Evolutionary conservation across 2,888 invertebrate genomes (phyloP), one percentile per base, ranked within the genome.

Genomic region (Helleia helle): DNA sequence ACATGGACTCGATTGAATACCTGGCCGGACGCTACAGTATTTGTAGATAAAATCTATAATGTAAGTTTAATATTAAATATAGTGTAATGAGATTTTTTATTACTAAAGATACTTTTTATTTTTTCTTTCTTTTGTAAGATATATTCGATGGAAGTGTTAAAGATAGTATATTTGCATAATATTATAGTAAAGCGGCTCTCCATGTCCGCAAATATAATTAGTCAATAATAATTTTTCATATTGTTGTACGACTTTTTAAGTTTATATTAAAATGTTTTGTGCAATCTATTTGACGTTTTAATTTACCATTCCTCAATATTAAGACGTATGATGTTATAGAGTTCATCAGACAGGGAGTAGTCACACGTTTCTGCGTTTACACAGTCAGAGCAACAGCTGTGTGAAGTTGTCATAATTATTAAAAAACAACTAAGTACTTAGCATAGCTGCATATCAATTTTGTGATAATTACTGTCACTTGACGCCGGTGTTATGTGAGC

Each of bases 261-360:
- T 91, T 91, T 91, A 90, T 91, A 91, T 91, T 91, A 91, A 91
- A 91, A 91, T 89, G 89, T 91, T 88, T 91, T 91, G 90, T 91
- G 91, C 90, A 90, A 90, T 90, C 87, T 84, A 80, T 63, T 71
- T 62, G 45, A 61, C 59, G 59, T 65, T 51, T 71, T 61, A 40
- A 41, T 61, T 65, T 50, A 12, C 8, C 14, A 7, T 15, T n/a
- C n/a, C n/a, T n/a, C n/a, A n/a, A n/a, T n/a, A n/a, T n/a, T n/a
- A n/a, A n/a, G n/a, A n/a, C n/a, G n/a, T n/a, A n/a, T n/a, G n/a
- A n/a, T n/a, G n/a, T n/a, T n/a, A n/a, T n/a, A n/a, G n/a, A n/a
- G n/a, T n/a, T n/a, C n/a, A n/a, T n/a, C n/a, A n/a, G n/a, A n/a
- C n/a, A n/a, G n/a, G n/a, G n/a, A n/a, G n/a, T n/a, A n/a, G n/a